A percentile compares a stretch with the other conserved stretches of the same genome.
phyloP scores from a whole-genome alignment of 2,888 invertebrate species.

The Xylota sylvarum region DNA sequence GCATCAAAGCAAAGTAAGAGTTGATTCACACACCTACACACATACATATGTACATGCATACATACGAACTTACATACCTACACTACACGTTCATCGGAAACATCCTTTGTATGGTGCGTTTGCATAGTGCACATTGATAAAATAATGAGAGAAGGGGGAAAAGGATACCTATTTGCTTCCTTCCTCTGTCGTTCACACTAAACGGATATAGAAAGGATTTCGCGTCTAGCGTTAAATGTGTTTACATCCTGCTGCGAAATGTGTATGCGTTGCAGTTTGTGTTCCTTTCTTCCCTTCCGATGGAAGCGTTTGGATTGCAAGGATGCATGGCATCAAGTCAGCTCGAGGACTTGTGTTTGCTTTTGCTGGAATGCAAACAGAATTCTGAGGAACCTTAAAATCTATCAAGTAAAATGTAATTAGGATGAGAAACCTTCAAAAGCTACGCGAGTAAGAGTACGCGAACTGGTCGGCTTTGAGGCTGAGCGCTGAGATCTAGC shows the following conservation, averaged over 20 bases:
- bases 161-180: conserved; percentile 70
- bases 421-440: conserved; percentile 79
- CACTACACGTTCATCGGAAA: conserved; percentile 27
- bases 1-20: conserved; percentile 52
- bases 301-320: conserved; percentile 53
- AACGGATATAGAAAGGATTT: conserved; percentile 76
- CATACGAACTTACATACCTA: background rate
- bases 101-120: conserved; percentile 42
- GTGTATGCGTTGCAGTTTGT: conserved; percentile 74
- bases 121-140: conserved; percentile 66
- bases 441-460: background rate
- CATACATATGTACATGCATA: background rate
- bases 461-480: background rate
- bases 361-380: conserved; percentile 62
- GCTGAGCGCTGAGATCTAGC: background rate
- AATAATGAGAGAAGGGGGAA: conserved; percentile 55
- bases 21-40: conserved; percentile 30
- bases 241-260: conserved; percentile 76
- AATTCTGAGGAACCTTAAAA: conserved; percentile 75
- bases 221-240: conserved; percentile 76
- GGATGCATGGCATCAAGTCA: conserved; percentile 65
- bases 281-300: conserved; percentile 52
- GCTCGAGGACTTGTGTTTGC: conserved; percentile 60
- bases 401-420: conserved; percentile 84
- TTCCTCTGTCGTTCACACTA: conserved; percentile 74